Evolutionary conservation across 2,888 invertebrate species (phyloP).

Genomic region (Clistopyga incitator): DNA sequence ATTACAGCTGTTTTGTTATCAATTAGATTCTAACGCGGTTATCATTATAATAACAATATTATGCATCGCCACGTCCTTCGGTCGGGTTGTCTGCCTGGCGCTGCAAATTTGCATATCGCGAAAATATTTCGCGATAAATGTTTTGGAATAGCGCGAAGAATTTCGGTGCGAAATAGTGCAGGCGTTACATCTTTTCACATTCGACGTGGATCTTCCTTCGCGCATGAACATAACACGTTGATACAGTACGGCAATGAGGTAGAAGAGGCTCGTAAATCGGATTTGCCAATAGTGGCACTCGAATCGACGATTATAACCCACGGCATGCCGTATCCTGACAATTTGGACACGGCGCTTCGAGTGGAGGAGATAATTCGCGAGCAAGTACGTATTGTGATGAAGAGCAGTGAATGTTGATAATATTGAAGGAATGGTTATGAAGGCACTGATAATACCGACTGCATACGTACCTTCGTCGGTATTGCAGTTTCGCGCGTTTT

Average conservation of each 20-base stretch:
- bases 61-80: constrained; percentile 39
- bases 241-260: constrained; percentile 86
- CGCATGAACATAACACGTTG: constrained; percentile 27
- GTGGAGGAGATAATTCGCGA: constrained; percentile 92
- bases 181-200: not conserved
- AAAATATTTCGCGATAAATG: constrained; percentile 10
- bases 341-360: constrained; percentile 92
- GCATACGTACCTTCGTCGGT: constrained; percentile 5
- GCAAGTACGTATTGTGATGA: constrained; percentile 85
- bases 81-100: not conserved
- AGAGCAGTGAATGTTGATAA: not conserved
- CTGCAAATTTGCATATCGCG: constrained; percentile 10
- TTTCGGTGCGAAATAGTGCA: not conserved
- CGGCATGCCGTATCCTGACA: constrained; percentile 98
- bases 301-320: constrained; percentile 99
- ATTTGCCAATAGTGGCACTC: constrained; percentile 94
- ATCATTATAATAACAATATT: not conserved
- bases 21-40: not conserved
- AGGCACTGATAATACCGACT: constrained; percentile 2
- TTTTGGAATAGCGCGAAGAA: constrained; percentile 2
- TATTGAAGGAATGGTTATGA: not conserved
- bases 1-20: not conserved
- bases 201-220: constrained; percentile 32
- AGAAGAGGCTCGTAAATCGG: constrained; percentile 86
- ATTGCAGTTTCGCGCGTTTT: not conserved